These are phyloP conservation scores for Pampusana beccarii DNA, from an alignment of 2,113 vertebrate species.

Conservation along the genomic window DNA sequence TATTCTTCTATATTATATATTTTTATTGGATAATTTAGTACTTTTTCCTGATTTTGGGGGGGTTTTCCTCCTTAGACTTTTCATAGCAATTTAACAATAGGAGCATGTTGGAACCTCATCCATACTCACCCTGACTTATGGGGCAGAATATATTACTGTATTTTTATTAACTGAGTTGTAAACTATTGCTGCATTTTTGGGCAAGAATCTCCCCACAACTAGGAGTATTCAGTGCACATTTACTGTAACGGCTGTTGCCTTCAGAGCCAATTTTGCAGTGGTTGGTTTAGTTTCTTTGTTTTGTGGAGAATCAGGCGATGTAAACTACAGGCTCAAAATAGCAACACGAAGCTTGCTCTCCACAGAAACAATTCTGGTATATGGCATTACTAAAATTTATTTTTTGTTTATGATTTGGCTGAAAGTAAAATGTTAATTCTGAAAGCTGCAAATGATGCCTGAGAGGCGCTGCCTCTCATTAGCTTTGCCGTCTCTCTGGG, in stretches of 20 bases:
- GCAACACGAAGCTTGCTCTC: slow-evolving; percentile 28
- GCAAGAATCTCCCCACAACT: neutral
- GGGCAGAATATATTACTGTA: neutral
- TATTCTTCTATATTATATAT: neutral
- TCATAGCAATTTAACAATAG: neutral
- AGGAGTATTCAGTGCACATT: neutral
- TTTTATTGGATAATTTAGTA: neutral
- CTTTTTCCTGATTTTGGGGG: neutral
- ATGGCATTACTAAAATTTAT: slow-evolving; percentile 14
- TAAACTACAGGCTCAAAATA: slow-evolving; percentile 43
- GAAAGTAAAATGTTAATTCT: slow-evolving; percentile 20
- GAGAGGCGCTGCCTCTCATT: slow-evolving; percentile 29
- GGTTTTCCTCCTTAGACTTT: neutral
- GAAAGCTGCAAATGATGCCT: slow-evolving; percentile 6
- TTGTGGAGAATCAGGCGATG: neutral
- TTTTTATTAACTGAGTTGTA: neutral
- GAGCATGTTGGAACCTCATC: neutral
- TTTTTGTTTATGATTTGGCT: slow-evolving; percentile 22
- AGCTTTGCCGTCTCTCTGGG: slow-evolving; percentile 56
- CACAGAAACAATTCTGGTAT: neutral
- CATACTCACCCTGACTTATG: neutral
- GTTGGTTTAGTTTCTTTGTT: slow-evolving; percentile 16
- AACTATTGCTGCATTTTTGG: neutral
- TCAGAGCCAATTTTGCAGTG: neutral
- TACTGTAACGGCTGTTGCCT: neutral